Percentiles rank a stretch among this genome's conserved stretches.
Evolutionary conservation across 35 echinoderm and acorn worm species (phyloP).

Genomic region (Strongylocentrotus purpuratus): DNA sequence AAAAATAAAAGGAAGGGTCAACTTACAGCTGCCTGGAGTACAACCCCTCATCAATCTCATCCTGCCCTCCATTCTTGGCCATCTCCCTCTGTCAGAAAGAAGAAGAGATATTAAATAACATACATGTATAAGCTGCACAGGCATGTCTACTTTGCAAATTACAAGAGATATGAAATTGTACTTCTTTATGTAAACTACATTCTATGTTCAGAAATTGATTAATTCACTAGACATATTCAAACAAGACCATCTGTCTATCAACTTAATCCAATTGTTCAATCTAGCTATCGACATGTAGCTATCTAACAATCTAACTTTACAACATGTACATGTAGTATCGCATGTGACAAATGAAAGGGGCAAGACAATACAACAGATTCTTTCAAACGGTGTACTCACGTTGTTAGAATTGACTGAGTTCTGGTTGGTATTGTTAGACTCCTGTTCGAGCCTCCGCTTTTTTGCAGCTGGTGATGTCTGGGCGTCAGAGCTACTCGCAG

Average conservation of each 20-base stretch:
- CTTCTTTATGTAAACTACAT: no score
- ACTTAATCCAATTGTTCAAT: neutral
- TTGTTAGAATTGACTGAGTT: conserved; percentile 71
- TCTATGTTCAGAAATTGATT: no score
- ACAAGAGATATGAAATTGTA: no score
- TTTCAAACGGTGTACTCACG: conserved; percentile 45
- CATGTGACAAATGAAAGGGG: no score
- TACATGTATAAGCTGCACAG: neutral
- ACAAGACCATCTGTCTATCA: neutral
- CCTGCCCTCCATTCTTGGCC: conserved; percentile 82
- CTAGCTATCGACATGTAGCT: neutral
- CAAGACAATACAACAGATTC: neutral
- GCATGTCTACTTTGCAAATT: neutral
- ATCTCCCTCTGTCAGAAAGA: conserved; percentile 63
- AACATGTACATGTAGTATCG: no score
- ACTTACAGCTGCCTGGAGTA: conserved; percentile 99
- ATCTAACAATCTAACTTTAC: no score
- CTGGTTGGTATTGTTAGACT: conserved; percentile 48
- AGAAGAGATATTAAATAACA: neutral
- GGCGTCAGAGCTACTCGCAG: conserved; percentile 81
- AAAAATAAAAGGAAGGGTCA: neutral
- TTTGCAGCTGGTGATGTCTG: conserved; percentile 76
- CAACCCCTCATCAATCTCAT: conserved; percentile 95
- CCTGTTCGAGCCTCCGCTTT: conserved; percentile 69
- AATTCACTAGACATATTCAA: neutral